A percentile compares a stretch with the other conserved stretches of the same genome.
phyloP scores from a whole-genome alignment of 1,140 invertebrate species.

The Protaetia brevitarsis region DNA sequence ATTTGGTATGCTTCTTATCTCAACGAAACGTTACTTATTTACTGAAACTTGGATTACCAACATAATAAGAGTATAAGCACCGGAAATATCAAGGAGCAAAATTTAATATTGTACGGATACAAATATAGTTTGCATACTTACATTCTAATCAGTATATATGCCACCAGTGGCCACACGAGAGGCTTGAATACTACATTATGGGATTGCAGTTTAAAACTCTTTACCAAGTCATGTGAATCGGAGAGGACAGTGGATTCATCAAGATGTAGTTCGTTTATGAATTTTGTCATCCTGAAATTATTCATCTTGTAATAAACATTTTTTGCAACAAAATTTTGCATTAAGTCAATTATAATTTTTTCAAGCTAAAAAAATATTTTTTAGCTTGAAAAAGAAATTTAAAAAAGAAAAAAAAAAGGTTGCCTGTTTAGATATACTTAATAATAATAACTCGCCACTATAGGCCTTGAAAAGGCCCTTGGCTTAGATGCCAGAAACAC shows the following conservation, averaged over 20 bases:
- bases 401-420: too few relatives aligned
- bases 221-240: conserved; percentile 54
- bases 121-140: conserved; percentile 29
- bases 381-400: too few relatives aligned
- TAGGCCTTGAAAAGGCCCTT: too few relatives aligned
- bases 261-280: not conserved
- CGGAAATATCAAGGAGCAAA: not conserved
- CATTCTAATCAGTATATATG: conserved; percentile 54
- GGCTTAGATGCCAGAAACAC: too few relatives aligned
- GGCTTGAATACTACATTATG: conserved; percentile 60
- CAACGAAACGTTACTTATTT: too few relatives aligned
- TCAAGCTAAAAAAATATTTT: not conserved
- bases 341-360: too few relatives aligned
- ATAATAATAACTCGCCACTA: too few relatives aligned
- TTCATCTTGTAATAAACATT: not conserved
- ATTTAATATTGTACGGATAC: not conserved
- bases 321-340: too few relatives aligned
- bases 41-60: not conserved
- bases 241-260: conserved; percentile 8
- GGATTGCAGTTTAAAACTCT: conserved; percentile 57
- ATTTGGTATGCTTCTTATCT: too few relatives aligned
- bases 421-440: too few relatives aligned
- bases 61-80: not conserved
- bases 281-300: conserved; percentile 2
- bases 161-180: conserved; percentile 55